A percentile compares a stretch with the other conserved stretches of the same genome.
phyloP scores from a whole-genome alignment of 2,113 vertebrate species.

The Balaenoptera acutorostrata region DNA sequence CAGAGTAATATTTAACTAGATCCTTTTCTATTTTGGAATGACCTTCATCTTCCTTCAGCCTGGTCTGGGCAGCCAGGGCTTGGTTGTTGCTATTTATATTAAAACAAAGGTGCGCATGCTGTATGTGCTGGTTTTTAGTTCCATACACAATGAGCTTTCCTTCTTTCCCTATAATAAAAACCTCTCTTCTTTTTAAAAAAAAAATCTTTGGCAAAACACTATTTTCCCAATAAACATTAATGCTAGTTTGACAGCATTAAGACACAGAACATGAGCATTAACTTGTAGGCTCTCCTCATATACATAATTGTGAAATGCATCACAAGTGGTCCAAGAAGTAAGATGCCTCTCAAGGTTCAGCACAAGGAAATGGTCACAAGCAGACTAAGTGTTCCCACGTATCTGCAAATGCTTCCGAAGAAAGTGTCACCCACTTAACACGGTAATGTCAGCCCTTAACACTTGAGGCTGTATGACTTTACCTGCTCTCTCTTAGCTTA shows the following conservation, averaged over 20 bases:
- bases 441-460: neutral
- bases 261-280: neutral
- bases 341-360: neutral
- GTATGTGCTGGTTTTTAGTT: neutral
- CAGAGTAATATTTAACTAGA: slow-evolving; percentile 55
- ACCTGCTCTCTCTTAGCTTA: neutral
- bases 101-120: neutral
- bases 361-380: neutral
- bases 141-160: neutral
- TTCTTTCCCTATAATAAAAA: neutral
- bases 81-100: slow-evolving; percentile 4
- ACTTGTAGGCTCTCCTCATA: neutral
- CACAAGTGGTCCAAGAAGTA: neutral
- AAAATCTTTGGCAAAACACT: neutral
- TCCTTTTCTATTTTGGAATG: slow-evolving; percentile 35
- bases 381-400: neutral
- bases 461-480: neutral
- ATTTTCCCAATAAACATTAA: neutral
- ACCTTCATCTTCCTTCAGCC: slow-evolving; percentile 34
- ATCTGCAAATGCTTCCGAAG: neutral
- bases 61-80: neutral
- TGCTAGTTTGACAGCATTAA: neutral
- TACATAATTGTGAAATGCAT: neutral
- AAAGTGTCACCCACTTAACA: neutral
- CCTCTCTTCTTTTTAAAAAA: neutral